phyloP scores from a whole-genome alignment of 1,140 invertebrate genomes.

The Eufriesea mexicana region DNA sequence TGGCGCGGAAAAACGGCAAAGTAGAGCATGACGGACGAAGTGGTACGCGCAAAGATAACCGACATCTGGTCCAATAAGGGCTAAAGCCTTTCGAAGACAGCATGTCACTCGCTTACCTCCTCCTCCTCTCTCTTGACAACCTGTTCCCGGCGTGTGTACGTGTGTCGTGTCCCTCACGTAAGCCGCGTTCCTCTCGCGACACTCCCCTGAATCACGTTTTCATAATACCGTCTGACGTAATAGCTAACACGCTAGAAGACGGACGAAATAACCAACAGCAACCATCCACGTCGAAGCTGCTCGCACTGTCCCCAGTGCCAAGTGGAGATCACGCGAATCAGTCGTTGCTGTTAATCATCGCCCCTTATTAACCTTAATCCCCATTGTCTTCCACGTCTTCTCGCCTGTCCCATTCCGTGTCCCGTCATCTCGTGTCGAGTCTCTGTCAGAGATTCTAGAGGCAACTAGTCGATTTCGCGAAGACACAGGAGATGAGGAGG shows the following conservation, averaged over 20 bases:
- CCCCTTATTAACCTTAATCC: background rate
- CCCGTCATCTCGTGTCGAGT: too few species aligned
- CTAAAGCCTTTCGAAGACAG: background rate
- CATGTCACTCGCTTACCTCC: background rate
- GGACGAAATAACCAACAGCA: slow-evolving; percentile 33
- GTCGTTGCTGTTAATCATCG: background rate
- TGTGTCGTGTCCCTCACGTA: background rate
- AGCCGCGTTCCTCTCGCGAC: slow-evolving; percentile 43
- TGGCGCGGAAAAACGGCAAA: background rate
- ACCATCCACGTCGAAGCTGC: background rate
- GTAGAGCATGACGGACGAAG: background rate
- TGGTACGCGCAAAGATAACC: background rate
- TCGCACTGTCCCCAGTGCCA: slow-evolving; percentile 15
- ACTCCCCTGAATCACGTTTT: slow-evolving; percentile 63
- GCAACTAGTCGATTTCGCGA: too few species aligned
- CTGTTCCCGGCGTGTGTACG: slow-evolving; percentile 26
- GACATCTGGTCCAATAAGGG: background rate
- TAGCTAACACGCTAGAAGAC: slow-evolving; percentile 31
- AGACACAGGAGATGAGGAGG: too few species aligned
- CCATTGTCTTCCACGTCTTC: background rate
- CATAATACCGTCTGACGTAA: slow-evolving; percentile 65
- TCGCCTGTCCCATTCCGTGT: too few species aligned
- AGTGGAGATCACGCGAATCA: background rate
- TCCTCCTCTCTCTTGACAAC: slow-evolving; percentile 40
- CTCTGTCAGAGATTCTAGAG: too few species aligned